A percentile compares a stretch with the other conserved stretches of the same genome.
Conservation (phyloP, 2,113 vertebrate genomes). For the human region DNA sequence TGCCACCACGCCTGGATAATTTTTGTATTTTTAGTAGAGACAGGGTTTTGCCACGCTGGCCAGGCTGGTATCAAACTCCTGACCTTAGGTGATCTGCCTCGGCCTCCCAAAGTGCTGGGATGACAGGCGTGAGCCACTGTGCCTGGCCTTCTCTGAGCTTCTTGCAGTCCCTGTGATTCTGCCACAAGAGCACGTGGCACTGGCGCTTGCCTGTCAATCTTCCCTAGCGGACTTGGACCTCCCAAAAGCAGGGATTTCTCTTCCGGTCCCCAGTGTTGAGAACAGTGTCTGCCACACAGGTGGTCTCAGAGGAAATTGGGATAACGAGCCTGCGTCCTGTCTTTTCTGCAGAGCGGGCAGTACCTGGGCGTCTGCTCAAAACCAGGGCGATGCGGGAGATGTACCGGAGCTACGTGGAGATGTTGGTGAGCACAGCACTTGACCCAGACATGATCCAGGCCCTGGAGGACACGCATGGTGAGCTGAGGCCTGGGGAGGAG, state of each 20-base stretch:
- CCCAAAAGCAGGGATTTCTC: not conserved
- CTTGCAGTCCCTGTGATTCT: accelerated
- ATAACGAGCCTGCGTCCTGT: not conserved
- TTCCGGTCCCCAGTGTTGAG: no score
- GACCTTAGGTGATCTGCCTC: no score
- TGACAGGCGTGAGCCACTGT: no score
- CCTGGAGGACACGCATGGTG: constrained; percentile 94
- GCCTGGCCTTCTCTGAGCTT: not conserved
- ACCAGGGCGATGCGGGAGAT: constrained; percentile 95
- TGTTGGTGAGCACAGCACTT: constrained; percentile 94
- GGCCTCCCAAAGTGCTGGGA: no score
- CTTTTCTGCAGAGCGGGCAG: constrained; percentile 72
- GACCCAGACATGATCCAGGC: constrained; percentile 97
- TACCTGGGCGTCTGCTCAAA: constrained; percentile 88
- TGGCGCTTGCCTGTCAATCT: no score
- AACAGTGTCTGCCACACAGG: not conserved
- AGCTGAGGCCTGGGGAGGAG: not conserved
- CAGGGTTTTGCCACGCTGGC: no score
- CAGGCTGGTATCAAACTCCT: no score
- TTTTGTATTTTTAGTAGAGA: no score
- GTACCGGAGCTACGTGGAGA: constrained; percentile 97
- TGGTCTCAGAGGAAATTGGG: not conserved
- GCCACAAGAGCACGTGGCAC: accelerated
- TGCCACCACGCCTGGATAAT: no score
- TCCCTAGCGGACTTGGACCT: not conserved